phyloP scores from a whole-genome alignment of 2,888 invertebrate species.

The Osmoderma eremita region DNA sequence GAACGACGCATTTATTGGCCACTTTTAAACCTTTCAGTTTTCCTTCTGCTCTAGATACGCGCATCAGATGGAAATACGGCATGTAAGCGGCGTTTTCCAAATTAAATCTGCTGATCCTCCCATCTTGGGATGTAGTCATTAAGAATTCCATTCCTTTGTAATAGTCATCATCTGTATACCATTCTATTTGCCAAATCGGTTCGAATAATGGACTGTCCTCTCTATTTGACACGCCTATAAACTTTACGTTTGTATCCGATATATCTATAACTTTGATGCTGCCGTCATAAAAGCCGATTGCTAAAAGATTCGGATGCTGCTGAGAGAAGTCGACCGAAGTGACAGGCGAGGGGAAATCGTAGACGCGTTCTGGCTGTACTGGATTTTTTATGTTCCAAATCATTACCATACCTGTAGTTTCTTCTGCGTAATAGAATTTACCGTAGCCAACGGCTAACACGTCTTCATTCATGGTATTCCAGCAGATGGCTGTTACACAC shows the following conservation, averaged over 20 bases:
- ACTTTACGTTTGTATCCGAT: slow-evolving; percentile 66
- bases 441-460: slow-evolving; percentile 82
- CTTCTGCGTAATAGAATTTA: slow-evolving; percentile 69
- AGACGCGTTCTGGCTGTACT: slow-evolving; percentile 76
- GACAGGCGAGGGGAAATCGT: slow-evolving; percentile 71
- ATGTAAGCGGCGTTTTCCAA: slow-evolving; percentile 70
- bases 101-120: slow-evolving; percentile 67
- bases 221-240: slow-evolving; percentile 69
- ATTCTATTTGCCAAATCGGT: slow-evolving; percentile 74
- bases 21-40: slow-evolving; percentile 66
- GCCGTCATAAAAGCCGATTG: slow-evolving; percentile 80
- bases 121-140: slow-evolving; percentile 43
- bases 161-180: slow-evolving; percentile 66
- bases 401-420: slow-evolving; percentile 72
- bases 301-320: slow-evolving; percentile 76
- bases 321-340: slow-evolving; percentile 77
- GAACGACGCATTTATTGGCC: slow-evolving; percentile 58
- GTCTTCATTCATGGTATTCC: slow-evolving; percentile 75
- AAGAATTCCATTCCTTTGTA: slow-evolving; percentile 48
- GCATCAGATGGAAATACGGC: slow-evolving; percentile 72
- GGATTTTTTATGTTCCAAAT: slow-evolving; percentile 88
- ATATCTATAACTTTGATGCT: slow-evolving; percentile 77
- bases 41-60: slow-evolving; percentile 73
- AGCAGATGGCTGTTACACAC: slow-evolving; percentile 72
- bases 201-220: slow-evolving; percentile 71